Evolutionary conservation across 2,888 invertebrate species (phyloP), one percentile per base, ranked within the genome.

Genomic region (Suillia variegata): DNA sequence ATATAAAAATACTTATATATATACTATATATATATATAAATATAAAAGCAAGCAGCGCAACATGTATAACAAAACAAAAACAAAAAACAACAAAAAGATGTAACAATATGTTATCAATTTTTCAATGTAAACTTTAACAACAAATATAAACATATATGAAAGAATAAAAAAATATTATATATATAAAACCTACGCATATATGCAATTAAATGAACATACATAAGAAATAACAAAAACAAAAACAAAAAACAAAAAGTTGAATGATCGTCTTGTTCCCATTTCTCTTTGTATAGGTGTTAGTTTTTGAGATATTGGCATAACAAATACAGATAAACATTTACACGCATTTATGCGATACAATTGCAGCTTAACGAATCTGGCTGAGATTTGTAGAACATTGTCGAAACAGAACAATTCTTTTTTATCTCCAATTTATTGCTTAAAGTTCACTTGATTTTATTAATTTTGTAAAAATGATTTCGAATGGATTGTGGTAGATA

Each of bases 231-330:
- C n/a, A n/a, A n/a, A n/a, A n/a, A n/a, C n/a, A n/a, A n/a, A n/a
- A n/a, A n/a, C n/a, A n/a, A n/a, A n/a, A n/a, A n/a, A n/a, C n/a
- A n/a, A 38, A 53, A 21, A 24, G 22, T 54, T 22, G 18, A 42
- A 42, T 42, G 24, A 54, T 4, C 31, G 26, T 31, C 47, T 47
- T 31, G 33, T 51, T 26, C 33, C 33, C 26, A 51, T 4, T 31
- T 56, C 50, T 57, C 45, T 52, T 31, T 57, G 52, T 57, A 45
- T 57, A 57, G 47, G 31, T 57, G 57, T 57, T 57, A 57, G 57
- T 45, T 57, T 49, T 50, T 50, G 45, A 24, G 13, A 42, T 15
- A 54, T 38, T 38, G 10, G n/a, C 38, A 38, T 13, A 5, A 12
- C n/a, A 38, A 38, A 12, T 5, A 13, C 38, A 38, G 10, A 4